A percentile compares a stretch with the other conserved stretches of the same genome.
These are phyloP conservation scores for Nibea coibor DNA, from an alignment of 2,113 vertebrate genomes.

Conservation along the genomic window DNA sequence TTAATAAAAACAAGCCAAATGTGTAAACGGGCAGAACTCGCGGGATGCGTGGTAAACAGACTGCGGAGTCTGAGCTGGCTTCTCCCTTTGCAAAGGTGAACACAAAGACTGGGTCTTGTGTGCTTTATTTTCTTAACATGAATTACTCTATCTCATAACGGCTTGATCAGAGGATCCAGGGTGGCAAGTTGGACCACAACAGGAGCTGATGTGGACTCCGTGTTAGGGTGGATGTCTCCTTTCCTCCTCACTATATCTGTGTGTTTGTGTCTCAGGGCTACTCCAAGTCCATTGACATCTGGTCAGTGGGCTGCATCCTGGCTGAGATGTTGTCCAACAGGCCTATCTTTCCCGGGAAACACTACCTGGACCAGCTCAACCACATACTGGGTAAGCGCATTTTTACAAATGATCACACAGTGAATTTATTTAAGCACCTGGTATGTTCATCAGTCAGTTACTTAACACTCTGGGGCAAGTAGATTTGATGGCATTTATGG, in stretches of 20 bases:
- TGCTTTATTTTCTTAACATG: too few species aligned
- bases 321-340: constrained; percentile 93
- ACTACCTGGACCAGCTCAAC: constrained; percentile 94
- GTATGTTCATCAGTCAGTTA: neutral
- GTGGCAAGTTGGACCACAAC: too few species aligned
- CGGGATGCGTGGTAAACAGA: too few species aligned
- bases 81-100: too few species aligned
- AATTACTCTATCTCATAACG: too few species aligned
- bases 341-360: constrained; percentile 93
- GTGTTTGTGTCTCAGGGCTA: constrained; percentile 84
- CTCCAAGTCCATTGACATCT: constrained; percentile 93
- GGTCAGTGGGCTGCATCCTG: constrained; percentile 94
- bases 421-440: neutral
- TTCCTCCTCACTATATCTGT: neutral
- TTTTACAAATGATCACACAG: neutral
- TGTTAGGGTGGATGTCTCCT: neutral
- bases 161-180: too few species aligned
- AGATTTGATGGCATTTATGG: neutral
- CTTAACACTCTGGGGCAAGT: too few species aligned
- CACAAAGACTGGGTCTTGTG: too few species aligned
- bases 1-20: too few species aligned
- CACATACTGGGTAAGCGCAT: constrained; percentile 87
- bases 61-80: too few species aligned
- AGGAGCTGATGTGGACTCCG: neutral
- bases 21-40: too few species aligned